Base-by-base conservation (phyloP, 1,140 invertebrate species). In the Adoxophyes honmai region DNA sequence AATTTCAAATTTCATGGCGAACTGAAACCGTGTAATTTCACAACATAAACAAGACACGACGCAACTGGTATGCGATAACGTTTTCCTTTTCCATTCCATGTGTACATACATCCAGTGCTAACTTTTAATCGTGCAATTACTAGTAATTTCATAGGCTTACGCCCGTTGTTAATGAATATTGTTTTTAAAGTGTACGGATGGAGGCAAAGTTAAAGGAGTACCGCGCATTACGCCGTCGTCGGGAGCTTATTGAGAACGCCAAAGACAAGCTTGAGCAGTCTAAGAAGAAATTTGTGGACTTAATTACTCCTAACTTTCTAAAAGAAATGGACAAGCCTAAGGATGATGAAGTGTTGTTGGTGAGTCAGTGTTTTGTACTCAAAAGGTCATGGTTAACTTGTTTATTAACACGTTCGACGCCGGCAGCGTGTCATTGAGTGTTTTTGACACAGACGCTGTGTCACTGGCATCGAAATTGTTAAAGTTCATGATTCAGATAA, bases 161-260 rank as follows among this genome's bases (percentile, higher is more conserved):
- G 8, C 15, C n/a, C 11, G 35, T 55, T 21, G 54, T 42, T 55
- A 15, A 16, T 28, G n/a, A 33, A 42, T 37, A 4, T 56, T 59
- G 36, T 44, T 11, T 11, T 21, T n/a, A n/a, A 48, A 48, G 42
- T 56, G 54, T 52, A 70, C 77, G 66, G 62, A 89, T 90, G 81
- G 88, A 90, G 80, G 73, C 78, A 34, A 86, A 87, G 70, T 59
- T 90, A 38, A 78, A 68, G 58, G 83, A 88, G 59, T 90, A 88
- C 57, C 78, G 88, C 55, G 73, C 83, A 37, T 62, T 78, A 21
- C 70, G 84, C 57, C 75, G 78, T 13, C 78, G 82, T 54, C 76
- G 81, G 70, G 77, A 83, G 64, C 39, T 84, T 6, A 69, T 82
- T 9, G 73, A 86, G 15, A 80, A 70, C 58, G 70, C 79, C 8